Evolutionary conservation across 1,140 invertebrate genomes (phyloP).

Genomic region (Sarcophaga peregrina): DNA sequence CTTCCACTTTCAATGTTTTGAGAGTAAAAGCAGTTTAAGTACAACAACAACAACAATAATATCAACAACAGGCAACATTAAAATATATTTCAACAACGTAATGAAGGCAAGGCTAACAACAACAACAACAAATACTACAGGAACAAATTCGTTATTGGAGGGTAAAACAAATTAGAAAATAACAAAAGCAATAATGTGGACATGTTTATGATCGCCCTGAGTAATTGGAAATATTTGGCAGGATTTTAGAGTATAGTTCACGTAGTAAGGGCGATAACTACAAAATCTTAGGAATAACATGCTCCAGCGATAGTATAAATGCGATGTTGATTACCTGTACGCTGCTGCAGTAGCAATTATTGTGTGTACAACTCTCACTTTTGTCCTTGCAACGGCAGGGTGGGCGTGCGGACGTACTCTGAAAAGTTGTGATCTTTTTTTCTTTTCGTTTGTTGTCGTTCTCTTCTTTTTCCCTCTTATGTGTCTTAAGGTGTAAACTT

Average conservation of each 20-base stretch:
- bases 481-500: background rate
- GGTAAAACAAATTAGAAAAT: background rate
- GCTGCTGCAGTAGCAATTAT: slow-evolving; percentile 24
- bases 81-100: slow-evolving; percentile 11
- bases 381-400: slow-evolving; percentile 35
- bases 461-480: background rate
- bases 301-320: no score
- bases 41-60: slow-evolving; percentile 28
- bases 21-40: background rate
- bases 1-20: background rate
- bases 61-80: background rate
- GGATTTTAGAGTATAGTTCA: no score
- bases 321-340: slow-evolving; percentile 14
- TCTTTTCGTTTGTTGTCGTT: background rate
- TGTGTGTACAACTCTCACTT: slow-evolving; percentile 35
- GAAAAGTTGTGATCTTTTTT: background rate
- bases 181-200: background rate
- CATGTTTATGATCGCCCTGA: background rate
- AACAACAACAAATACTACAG: slow-evolving; percentile 8
- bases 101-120: slow-evolving; percentile 39
- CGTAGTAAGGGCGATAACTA: no score
- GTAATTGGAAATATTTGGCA: background rate
- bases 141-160: background rate
- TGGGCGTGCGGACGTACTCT: slow-evolving; percentile 23
- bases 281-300: no score